Evolutionary conservation across 2,888 invertebrate species (phyloP).

Genomic region (Diogma glabrata): DNA sequence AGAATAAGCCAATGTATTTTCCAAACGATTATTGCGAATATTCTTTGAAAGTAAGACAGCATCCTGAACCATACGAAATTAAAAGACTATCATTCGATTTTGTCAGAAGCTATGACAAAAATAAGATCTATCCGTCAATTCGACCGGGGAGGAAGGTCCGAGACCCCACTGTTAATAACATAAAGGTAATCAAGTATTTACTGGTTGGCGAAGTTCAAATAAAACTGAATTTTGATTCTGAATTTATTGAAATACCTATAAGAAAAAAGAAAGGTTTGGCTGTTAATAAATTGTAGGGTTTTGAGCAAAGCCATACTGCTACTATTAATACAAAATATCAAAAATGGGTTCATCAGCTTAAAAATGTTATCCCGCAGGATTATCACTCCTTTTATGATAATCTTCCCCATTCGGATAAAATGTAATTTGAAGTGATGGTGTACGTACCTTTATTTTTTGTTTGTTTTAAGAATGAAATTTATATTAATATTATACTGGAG

Average conservation of each 20-base stretch:
- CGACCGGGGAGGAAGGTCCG: not conserved
- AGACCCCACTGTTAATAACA: too few species aligned
- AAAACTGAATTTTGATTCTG: not conserved
- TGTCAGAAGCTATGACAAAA: not conserved
- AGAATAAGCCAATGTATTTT: slow-evolving; percentile 1
- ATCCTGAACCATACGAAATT: slow-evolving; percentile 8
- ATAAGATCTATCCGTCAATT: not conserved
- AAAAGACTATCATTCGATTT: not conserved
- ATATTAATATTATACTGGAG: too few species aligned
- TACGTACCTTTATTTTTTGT: too few species aligned
- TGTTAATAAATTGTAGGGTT: not conserved
- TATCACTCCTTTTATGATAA: too few species aligned
- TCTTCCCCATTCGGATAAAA: too few species aligned
- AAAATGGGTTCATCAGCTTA: not conserved
- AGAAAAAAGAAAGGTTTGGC: not conserved
- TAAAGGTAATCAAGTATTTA: not conserved
- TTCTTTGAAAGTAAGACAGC: not conserved
- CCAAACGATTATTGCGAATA: slow-evolving; percentile 4
- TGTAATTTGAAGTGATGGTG: too few species aligned
- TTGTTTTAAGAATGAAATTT: too few species aligned
- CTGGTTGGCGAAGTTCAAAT: not conserved
- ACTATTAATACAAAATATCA: not conserved
- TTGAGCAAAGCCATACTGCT: not conserved
- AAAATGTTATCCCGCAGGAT: not conserved
- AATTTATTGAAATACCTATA: not conserved